Base-by-base conservation (phyloP, 2,113 vertebrate species). In the Psittacula cyanocephala region DNA sequence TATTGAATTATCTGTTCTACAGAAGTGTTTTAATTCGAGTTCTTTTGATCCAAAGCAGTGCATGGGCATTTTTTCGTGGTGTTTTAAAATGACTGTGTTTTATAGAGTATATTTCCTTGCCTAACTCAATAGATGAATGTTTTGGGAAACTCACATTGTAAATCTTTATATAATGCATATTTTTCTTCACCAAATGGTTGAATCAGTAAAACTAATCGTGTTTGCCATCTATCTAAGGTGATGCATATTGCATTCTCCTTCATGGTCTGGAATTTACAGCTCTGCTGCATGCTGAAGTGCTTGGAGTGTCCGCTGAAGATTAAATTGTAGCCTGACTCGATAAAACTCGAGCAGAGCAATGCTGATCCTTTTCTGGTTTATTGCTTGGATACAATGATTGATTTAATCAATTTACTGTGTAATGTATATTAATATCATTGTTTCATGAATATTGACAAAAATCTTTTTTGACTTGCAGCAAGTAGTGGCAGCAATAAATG, bases 401-500 rank as follows among this genome's bases (percentile, higher is more conserved):
- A 68, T 68, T 87, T 65, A 88, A 93, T 79, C 53, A 49, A 64
- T 81, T 74, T 89, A 86, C 23, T 91, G 50, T 93, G 50, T 74
- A 57, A 86, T 95, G 72, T 97, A 78, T 93, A 60, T 89, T 90
- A 77, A 93, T 81, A 94, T 72, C 8, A 44, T 67, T 90, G 85
- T 50, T 39, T 96, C 94, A 95, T 97, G 86, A 97, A 88, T 97
- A 98, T 96, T 98, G 97, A 98, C 97, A 68, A 68, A 92, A 97
- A 95, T 98, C 88, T 98, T 97, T 98, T 98, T 98, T 95, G 98
- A 98, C 96, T 98, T 98, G 87, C 98, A 99, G 99, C 99, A 99
- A 98, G 98, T 99, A 98, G 99, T 99, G 95, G 98, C 98, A 96
- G 99, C 99, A 81, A 98, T 99, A 97, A 99, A 99, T 96, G 98